Evolutionary conservation across 2,797 vertebrate genomes (phyloP).

Genomic region (Lagodon rhomboides): DNA sequence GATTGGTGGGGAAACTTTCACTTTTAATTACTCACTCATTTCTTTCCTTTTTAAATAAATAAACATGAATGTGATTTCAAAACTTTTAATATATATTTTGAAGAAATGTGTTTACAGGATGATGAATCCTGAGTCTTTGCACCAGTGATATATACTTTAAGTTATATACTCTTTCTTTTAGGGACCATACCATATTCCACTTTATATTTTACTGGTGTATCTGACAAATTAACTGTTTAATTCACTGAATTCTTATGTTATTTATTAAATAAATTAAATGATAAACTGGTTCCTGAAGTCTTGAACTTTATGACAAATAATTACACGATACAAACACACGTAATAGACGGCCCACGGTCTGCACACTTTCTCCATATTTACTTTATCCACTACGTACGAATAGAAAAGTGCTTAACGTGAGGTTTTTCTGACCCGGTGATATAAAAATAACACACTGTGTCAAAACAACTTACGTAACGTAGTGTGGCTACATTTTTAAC

Average conservation of each 20-base stretch:
- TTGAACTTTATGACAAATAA: neutral
- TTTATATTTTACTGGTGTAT: neutral
- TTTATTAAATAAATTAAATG: neutral
- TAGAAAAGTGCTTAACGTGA: neutral
- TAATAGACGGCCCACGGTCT: too few species aligned
- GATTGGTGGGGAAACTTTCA: conserved; percentile 61
- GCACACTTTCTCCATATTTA: too few species aligned
- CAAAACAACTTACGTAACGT: neutral
- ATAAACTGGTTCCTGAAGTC: neutral
- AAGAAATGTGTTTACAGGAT: neutral
- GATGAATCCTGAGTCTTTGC: neutral
- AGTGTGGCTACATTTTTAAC: too few species aligned
- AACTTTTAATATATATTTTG: neutral
- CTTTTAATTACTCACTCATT: neutral
- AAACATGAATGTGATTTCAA: neutral
- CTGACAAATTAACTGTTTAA: neutral
- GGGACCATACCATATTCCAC: neutral
- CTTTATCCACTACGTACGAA: too few species aligned
- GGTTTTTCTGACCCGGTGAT: neutral
- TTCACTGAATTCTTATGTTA: neutral
- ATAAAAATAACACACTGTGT: neutral
- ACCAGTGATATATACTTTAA: neutral
- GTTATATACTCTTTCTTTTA: neutral
- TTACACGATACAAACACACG: neutral
- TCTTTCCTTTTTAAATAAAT: too few species aligned